Evolutionary conservation across 2,797 vertebrate species (phyloP), one percentile per base, ranked within the genome.

Genomic region (Rhinoraja longicauda): DNA sequence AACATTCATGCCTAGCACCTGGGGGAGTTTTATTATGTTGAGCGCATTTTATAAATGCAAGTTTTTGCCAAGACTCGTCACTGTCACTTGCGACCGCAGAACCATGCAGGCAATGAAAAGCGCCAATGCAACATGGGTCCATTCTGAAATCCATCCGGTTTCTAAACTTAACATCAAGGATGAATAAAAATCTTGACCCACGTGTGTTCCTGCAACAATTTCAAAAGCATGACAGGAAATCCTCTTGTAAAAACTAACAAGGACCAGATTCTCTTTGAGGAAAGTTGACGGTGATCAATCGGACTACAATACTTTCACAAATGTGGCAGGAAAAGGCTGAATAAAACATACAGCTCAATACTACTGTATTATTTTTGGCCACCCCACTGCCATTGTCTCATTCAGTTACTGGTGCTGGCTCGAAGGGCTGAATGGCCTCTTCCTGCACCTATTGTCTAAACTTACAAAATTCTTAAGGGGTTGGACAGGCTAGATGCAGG

Each of bases 211-310:
- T 2, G 17, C 62, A 67, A 19, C 84, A 67, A 21, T 88, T 88
- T 88, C 59, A 32, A 88, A 88, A 1, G n/a, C 62, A 67, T 88
- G 19, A 88, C 32, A 88, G 84, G 84, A 67, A 21, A 67, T 88
- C 21, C 62, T 88, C 84, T 88, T 88, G 62, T 88, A 64, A 67
- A 67, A 88, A 67, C n/a, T 36, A 67, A 88, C 32, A 88, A 67
- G 59, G 39, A 19, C 67, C 57, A 67, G 62, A 36, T 21, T 67
- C 62, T 13, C 84, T 67, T n/a, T 36, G 59, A 67, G 84, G n/a
- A 88, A 64, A 21, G 15, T 88, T 24, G 19, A 19, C 4, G n/a
- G 17, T 88, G 84, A n/a, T 15, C 59, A 88, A 57, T 67, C 36
- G 62, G n/a, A 67, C 62, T n/a, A 59, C 59, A 84, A 84, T 15